Percentiles rank a stretch among this genome's conserved stretches.
Evolutionary conservation across 2,113 vertebrate species (phyloP).

Genomic region (Brachirus orientalis): DNA sequence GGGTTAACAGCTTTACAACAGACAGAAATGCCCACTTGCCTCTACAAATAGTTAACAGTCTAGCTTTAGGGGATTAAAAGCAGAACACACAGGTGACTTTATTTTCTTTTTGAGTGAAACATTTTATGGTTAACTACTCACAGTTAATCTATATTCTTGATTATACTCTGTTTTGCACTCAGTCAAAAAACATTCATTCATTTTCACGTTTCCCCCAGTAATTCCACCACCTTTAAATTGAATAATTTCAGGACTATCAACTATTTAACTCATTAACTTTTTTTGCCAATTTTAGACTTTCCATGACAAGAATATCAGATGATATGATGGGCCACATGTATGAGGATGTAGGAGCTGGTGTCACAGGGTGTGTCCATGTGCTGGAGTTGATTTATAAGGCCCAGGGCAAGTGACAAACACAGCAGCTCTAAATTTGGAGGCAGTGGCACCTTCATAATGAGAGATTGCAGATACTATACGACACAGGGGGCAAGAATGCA

Average conservation of each 20-base stretch:
- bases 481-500: slow-evolving; percentile 38
- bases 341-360: slow-evolving; percentile 13
- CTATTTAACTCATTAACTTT: too few relatives aligned
- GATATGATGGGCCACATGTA: too few relatives aligned
- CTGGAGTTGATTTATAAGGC: slow-evolving; percentile 58
- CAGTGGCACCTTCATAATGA: slow-evolving; percentile 63
- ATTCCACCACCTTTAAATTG: too few relatives aligned
- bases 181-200: too few relatives aligned
- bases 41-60: slow-evolving; percentile 8
- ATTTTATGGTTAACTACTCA: slow-evolving; percentile 14
- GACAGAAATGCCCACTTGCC: slow-evolving; percentile 3
- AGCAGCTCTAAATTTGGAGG: slow-evolving; percentile 68
- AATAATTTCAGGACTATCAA: too few relatives aligned
- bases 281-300: slow-evolving; percentile 11
- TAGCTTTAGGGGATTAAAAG: not conserved
- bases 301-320: not conserved
- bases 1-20: slow-evolving; percentile 59
- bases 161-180: too few relatives aligned
- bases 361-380: slow-evolving; percentile 34
- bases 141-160: slow-evolving; percentile 30
- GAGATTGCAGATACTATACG: slow-evolving; percentile 25
- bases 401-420: slow-evolving; percentile 58
- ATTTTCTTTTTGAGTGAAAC: too few relatives aligned
- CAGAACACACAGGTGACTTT: not conserved
- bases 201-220: too few relatives aligned